Conservation (phyloP, 2,888 invertebrate genomes). For the Drosophila helvetica region DNA sequence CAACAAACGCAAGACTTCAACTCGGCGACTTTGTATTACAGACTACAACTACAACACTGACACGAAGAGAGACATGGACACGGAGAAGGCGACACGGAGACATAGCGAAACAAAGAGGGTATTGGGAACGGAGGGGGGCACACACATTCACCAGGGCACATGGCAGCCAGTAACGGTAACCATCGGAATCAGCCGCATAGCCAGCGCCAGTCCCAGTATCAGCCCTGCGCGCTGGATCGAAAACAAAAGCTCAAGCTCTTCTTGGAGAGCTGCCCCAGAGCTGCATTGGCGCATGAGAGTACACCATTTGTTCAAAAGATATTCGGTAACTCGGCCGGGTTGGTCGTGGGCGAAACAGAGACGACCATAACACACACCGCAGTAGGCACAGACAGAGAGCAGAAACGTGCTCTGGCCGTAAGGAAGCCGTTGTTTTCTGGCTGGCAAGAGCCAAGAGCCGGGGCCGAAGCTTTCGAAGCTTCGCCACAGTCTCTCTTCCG, state of each 20-base stretch:
- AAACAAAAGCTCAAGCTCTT: conserved; percentile 45
- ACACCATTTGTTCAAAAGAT: background rate
- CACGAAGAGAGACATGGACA: conserved; percentile 10
- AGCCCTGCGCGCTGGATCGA: conserved; percentile 60
- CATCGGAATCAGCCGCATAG: conserved; percentile 10
- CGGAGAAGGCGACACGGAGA: conserved; percentile 1
- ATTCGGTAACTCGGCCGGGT: background rate
- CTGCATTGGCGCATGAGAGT: conserved; percentile 11
- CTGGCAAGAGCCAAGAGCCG: background rate
- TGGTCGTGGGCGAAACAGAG: background rate
- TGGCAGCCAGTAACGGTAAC: background rate
- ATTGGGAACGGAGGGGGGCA: background rate
- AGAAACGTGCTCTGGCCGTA: background rate
- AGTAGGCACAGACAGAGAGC: background rate
- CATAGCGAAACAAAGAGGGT: background rate
- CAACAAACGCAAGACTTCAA: conserved; percentile 79
- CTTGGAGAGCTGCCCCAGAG: conserved; percentile 29
- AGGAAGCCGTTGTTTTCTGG: background rate
- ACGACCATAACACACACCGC: background rate
- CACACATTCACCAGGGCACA: conserved; percentile 7
- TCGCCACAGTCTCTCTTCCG: background rate
- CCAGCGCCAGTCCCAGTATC: conserved; percentile 30
- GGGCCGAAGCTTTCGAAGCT: background rate
- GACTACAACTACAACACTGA: conserved; percentile 60
- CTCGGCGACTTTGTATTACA: conserved; percentile 75